phyloP scores from a whole-genome alignment of 2,888 invertebrate genomes.

The Nomada ferruginata region DNA sequence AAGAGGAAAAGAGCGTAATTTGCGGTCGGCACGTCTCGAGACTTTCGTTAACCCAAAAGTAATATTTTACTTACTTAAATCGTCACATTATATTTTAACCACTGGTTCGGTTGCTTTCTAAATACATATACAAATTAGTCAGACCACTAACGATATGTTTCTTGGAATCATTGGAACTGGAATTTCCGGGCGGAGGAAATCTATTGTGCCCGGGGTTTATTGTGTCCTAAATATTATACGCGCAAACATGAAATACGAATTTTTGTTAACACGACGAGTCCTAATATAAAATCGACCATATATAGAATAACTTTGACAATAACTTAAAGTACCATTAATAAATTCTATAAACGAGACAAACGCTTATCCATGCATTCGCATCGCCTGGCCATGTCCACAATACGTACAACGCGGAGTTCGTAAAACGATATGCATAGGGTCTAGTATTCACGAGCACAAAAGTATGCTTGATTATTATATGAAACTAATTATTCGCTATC shows the following conservation, averaged over 20 bases:
- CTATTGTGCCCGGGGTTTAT: no score
- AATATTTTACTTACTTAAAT: background rate
- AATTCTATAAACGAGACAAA: background rate
- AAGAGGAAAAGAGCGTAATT: background rate
- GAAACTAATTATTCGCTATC: no score
- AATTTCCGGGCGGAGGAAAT: background rate
- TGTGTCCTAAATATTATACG: no score
- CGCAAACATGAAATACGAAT: no score
- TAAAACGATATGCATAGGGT: conserved; percentile 30
- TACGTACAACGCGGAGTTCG: conserved; percentile 12
- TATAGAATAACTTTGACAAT: background rate
- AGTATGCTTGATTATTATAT: background rate
- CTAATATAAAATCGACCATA: background rate
- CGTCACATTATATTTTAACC: background rate
- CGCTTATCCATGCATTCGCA: background rate
- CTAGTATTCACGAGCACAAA: conserved; percentile 6
- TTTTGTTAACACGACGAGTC: background rate
- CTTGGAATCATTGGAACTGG: background rate
- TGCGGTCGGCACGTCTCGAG: background rate
- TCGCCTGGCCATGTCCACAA: no score
- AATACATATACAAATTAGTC: background rate
- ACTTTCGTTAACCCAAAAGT: background rate
- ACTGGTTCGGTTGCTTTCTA: conserved; percentile 1
- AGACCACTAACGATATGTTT: conserved; percentile 2
- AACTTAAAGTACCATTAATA: background rate